Evolutionary conservation across 2,797 vertebrate genomes (phyloP).

Genomic region (Pogoniulus pusillus): DNA sequence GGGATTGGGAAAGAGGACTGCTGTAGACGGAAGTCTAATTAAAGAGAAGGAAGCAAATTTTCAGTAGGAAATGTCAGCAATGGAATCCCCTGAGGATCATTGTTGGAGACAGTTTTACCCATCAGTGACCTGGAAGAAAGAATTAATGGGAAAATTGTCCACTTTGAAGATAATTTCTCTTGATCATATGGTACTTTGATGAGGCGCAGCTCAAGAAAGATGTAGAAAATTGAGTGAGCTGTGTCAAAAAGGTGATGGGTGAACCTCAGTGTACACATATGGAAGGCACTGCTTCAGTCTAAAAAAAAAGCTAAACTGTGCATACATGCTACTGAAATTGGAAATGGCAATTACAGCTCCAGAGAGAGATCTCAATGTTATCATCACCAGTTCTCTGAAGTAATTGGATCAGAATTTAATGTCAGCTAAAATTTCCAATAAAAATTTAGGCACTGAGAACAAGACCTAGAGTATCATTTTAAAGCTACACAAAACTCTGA

Average conservation of each 20-base stretch:
- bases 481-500: not conserved
- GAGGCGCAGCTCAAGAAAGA: not conserved
- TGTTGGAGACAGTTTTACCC: not conserved
- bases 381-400: not conserved
- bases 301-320: not conserved
- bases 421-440: not conserved
- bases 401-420: not conserved
- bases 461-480: not conserved
- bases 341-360: not conserved
- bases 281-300: not conserved
- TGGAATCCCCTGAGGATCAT: not conserved
- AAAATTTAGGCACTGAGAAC: not conserved
- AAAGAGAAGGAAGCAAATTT: not conserved
- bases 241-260: not conserved
- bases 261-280: not conserved
- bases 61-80: not conserved
- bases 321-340: rapidly evolving
- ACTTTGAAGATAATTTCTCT: not conserved
- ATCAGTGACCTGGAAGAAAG: not conserved
- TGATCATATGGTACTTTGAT: not conserved
- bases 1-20: not conserved
- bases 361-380: not conserved
- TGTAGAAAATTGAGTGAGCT: not conserved
- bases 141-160: not conserved
- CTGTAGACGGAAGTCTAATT: not conserved